These are phyloP conservation scores for Zaprionus capensis DNA, from an alignment of 1,140 invertebrate species.

Conservation along the genomic window DNA sequence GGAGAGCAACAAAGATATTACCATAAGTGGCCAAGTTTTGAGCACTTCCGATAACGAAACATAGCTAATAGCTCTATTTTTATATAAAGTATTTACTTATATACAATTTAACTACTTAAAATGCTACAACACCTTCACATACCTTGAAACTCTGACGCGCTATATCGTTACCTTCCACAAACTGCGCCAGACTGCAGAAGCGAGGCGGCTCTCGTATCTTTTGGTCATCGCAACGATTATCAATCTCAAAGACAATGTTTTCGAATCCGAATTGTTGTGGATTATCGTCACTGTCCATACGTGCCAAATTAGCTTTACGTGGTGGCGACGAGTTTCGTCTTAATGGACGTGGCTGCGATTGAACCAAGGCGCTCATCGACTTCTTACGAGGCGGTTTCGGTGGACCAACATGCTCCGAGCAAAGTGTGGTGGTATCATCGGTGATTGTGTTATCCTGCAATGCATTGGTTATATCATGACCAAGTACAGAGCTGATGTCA, in stretches of 20 bases:
- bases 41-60: conserved; percentile 64
- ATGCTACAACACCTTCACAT: conserved; percentile 37
- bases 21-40: conserved; percentile 73
- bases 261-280: conserved; percentile 88
- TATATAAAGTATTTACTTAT: conserved; percentile 36
- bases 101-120: conserved; percentile 39
- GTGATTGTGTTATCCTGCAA: conserved; percentile 88
- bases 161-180: conserved; percentile 92
- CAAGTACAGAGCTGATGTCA: conserved; percentile 90
- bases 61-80: conserved; percentile 53
- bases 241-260: conserved; percentile 87
- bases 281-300: conserved; percentile 84
- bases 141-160: conserved; percentile 90
- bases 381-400: conserved; percentile 70
- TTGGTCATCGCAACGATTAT: conserved; percentile 86
- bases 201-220: conserved; percentile 86
- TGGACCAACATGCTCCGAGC: conserved; percentile 84
- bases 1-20: conserved; percentile 79
- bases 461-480: conserved; percentile 87
- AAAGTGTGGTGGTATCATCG: conserved; percentile 88
- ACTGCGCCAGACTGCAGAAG: conserved; percentile 90
- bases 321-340: conserved; percentile 84
- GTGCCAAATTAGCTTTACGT: conserved; percentile 49
- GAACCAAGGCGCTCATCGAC: conserved; percentile 56
- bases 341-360: conserved; percentile 77